A percentile compares a stretch with the other conserved stretches of the same genome.
Conservation (phyloP, 23 tunicate species). For the Ascidia mentula region DNA sequence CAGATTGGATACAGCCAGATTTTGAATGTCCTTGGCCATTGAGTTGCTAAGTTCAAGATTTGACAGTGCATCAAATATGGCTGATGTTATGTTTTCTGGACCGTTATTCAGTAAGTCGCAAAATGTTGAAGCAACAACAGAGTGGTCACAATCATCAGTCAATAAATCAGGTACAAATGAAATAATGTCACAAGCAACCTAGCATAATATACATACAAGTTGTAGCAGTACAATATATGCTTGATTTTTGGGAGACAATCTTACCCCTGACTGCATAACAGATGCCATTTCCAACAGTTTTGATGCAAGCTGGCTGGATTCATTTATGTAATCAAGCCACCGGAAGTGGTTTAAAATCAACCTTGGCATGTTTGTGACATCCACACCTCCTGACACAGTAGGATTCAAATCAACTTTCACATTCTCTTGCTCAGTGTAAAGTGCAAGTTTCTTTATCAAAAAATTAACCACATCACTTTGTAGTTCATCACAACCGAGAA, state of each 20-base stretch:
- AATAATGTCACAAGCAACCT: constrained; percentile 69
- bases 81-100: constrained; percentile 41
- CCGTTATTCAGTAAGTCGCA: constrained; percentile 54
- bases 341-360: constrained; percentile 60
- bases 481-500: constrained; percentile 52
- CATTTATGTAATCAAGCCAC: constrained; percentile 43
- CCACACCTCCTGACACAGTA: constrained; percentile 17
- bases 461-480: constrained; percentile 51
- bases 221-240: not conserved
- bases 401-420: constrained; percentile 33
- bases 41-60: constrained; percentile 35
- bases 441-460: constrained; percentile 53
- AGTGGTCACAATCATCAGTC: constrained; percentile 52
- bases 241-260: not conserved
- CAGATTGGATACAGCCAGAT: constrained; percentile 40
- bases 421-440: constrained; percentile 53
- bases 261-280: constrained; percentile 61
- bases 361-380: constrained; percentile 54
- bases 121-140: constrained; percentile 26
- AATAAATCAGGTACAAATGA: constrained; percentile 58
- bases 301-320: constrained; percentile 33
- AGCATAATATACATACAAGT: not conserved
- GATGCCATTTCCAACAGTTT: constrained; percentile 54
- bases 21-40: constrained; percentile 30
- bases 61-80: constrained; percentile 75